Percentiles rank a stretch among this genome's conserved stretches.
phyloP scores from a whole-genome alignment of 2,113 vertebrate genomes.

The Thalassoma bifasciatum region DNA sequence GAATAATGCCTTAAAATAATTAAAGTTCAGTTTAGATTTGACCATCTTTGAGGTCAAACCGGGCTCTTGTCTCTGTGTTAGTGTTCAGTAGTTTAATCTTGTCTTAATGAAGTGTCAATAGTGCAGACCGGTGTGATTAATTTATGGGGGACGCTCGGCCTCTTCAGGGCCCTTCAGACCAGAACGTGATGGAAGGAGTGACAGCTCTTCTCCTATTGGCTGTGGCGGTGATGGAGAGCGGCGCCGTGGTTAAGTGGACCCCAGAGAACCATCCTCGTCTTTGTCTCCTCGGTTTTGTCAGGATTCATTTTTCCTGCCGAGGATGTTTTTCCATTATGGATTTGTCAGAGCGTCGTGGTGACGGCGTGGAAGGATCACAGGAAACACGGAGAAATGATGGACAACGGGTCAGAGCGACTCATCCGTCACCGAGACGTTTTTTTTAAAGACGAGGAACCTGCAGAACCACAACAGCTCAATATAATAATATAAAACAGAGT shows the following conservation, averaged over 20 bases:
- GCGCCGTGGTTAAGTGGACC: slow-evolving; percentile 64
- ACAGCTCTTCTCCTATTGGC: slow-evolving; percentile 70
- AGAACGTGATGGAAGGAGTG: slow-evolving; percentile 73
- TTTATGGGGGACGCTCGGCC: slow-evolving; percentile 72
- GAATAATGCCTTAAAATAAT: too few relatives aligned
- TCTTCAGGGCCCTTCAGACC: slow-evolving; percentile 72
- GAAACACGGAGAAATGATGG: slow-evolving; percentile 36
- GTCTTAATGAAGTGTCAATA: slow-evolving; percentile 58
- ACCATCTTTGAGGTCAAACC: too few relatives aligned
- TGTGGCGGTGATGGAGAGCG: slow-evolving; percentile 64
- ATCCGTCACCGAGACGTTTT: slow-evolving; percentile 8
- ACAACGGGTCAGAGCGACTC: not conserved
- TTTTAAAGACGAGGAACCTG: not conserved
- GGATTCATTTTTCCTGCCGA: slow-evolving; percentile 27
- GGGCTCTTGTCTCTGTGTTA: too few relatives aligned
- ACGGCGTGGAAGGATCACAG: slow-evolving; percentile 9
- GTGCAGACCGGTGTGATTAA: slow-evolving; percentile 70
- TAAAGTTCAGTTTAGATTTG: too few relatives aligned
- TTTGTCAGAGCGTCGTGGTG: slow-evolving; percentile 4
- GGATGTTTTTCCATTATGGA: slow-evolving; percentile 30
- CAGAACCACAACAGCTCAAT: too few relatives aligned
- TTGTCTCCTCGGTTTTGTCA: slow-evolving; percentile 57
- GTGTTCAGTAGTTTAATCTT: slow-evolving; percentile 54
- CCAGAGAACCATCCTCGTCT: slow-evolving; percentile 54
- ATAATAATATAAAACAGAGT: too few relatives aligned